phyloP scores from a whole-genome alignment of 1,140 invertebrate species.

The Notospermus geniculatus region DNA sequence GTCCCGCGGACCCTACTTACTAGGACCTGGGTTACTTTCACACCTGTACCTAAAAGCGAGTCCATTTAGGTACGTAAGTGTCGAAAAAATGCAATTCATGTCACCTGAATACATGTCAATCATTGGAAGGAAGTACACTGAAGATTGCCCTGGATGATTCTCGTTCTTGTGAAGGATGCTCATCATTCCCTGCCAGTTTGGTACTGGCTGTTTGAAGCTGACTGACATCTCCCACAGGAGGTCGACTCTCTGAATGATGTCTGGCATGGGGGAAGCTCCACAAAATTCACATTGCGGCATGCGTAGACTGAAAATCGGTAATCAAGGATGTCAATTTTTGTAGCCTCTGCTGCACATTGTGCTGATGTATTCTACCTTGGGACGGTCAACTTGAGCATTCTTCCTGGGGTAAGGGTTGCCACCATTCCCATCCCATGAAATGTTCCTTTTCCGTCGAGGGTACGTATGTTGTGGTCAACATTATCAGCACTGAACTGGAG shows the following conservation, averaged over 20 bases:
- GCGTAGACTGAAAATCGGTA: background rate
- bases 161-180: background rate
- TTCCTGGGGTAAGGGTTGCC: background rate
- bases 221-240: background rate
- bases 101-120: conserved; percentile 2
- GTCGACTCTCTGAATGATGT: background rate
- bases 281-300: background rate
- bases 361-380: background rate
- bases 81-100: background rate
- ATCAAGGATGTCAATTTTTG: background rate
- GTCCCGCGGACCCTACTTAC: no score
- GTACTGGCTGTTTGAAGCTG: background rate
- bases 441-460: no score
- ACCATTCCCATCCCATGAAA: no score
- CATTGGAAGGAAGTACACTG: background rate
- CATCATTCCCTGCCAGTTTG: conserved; percentile 1
- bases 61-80: conserved; percentile 28
- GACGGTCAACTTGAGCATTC: background rate
- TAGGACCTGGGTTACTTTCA: no score
- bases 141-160: background rate
- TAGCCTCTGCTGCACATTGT: background rate
- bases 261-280: background rate
- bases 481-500: no score
- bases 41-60: conserved; percentile 19
- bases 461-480: no score